Conservation (phyloP, 1,140 invertebrate species). For the Drosophila parabipectinata region DNA sequence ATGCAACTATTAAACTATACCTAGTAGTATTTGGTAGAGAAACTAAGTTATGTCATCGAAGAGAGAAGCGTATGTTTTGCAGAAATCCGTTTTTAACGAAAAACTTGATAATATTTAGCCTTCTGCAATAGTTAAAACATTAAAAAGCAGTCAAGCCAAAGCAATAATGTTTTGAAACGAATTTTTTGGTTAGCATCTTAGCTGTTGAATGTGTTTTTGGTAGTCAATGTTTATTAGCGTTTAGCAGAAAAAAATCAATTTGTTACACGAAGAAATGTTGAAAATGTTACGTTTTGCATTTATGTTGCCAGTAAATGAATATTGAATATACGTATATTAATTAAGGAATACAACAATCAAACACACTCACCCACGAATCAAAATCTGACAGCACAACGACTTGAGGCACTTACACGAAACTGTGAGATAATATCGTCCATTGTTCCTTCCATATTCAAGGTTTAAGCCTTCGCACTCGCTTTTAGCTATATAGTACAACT, state of each 20-base stretch:
- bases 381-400: constrained; percentile 49
- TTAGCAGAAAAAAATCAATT: constrained; percentile 32
- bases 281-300: constrained; percentile 67
- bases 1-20: constrained; percentile 63
- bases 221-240: constrained; percentile 64
- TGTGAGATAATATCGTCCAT: constrained; percentile 75
- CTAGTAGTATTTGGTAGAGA: constrained; percentile 21
- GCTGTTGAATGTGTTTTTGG: constrained; percentile 62
- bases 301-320: constrained; percentile 63
- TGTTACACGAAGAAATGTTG: constrained; percentile 53
- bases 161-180: constrained; percentile 35
- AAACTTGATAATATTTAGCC: background rate
- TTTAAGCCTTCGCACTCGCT: constrained; percentile 63
- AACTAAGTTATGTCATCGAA: constrained; percentile 21
- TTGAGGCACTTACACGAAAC: constrained; percentile 13
- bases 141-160: constrained; percentile 1
- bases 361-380: constrained; percentile 24
- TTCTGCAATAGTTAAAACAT: background rate
- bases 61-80: constrained; percentile 12
- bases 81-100: background rate
- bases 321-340: constrained; percentile 38
- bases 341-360: constrained; percentile 21
- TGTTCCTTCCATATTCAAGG: constrained; percentile 75
- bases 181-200: constrained; percentile 69
- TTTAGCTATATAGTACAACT: constrained; percentile 46